A percentile compares a stretch with the other conserved stretches of the same genome.
These are phyloP conservation scores for Deilephila porcellus DNA, from an alignment of 2,888 invertebrate species.

Conservation along the genomic window DNA sequence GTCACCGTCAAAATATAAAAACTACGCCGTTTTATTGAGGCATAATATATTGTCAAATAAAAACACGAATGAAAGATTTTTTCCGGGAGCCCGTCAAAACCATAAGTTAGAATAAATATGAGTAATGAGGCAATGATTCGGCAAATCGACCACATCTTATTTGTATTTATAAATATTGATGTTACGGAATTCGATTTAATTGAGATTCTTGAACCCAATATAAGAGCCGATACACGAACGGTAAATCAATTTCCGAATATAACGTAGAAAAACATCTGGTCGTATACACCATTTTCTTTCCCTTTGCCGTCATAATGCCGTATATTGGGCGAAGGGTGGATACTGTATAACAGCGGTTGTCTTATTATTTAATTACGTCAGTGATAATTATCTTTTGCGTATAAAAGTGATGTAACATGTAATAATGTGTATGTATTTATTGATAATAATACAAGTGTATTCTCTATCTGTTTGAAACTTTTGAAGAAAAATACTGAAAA, in stretches of 20 bases:
- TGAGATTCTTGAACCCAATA: constrained; percentile 41
- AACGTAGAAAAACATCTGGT: constrained; percentile 62
- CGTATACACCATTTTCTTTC: constrained; percentile 58
- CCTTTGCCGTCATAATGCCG: constrained; percentile 47
- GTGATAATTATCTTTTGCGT: background rate
- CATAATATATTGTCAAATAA: background rate
- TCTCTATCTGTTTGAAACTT: too few species aligned
- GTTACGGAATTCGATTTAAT: constrained; percentile 37
- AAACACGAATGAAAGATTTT: background rate
- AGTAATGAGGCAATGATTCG: constrained; percentile 16
- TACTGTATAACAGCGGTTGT: constrained; percentile 19
- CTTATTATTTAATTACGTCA: background rate
- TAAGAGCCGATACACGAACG: constrained; percentile 44
- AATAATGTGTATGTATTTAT: too few species aligned
- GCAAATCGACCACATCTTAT: background rate
- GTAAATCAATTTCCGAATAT: constrained; percentile 53
- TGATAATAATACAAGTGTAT: too few species aligned
- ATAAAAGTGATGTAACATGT: background rate
- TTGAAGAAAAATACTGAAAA: too few species aligned
- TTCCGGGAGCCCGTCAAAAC: background rate
- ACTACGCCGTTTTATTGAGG: background rate
- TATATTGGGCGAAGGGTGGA: constrained; percentile 43
- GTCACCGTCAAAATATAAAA: background rate
- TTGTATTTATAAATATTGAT: constrained; percentile 4
- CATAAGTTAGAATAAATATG: constrained; percentile 2